Evolutionary conservation across 2,113 vertebrate species (phyloP), one percentile per base, ranked within the genome.

Genomic region (Chaetodon trifascialis): DNA sequence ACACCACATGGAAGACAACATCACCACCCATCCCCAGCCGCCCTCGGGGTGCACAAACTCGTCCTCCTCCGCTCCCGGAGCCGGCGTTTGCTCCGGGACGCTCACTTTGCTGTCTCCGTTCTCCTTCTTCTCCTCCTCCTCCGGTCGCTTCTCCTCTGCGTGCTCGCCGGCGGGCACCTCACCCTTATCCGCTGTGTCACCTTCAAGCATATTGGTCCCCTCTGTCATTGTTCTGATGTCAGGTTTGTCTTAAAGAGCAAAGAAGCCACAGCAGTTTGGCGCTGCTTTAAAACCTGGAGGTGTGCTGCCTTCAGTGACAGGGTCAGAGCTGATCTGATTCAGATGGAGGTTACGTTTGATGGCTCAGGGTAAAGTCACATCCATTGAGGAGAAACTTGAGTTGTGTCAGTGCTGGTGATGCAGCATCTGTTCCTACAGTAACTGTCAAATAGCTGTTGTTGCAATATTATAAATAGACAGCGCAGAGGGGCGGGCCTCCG

Each of bases 1-100:
- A 82, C 97, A 99, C 98, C 98, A 99, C 98, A 99, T 98, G 85
- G 98, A 95, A 7, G 97, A 95, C 87, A 99, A 90, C 97, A 99
- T 98, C 91, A 99, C 98, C 71, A 98, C 25, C 98, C 98, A 99
- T 5, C 98, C 98, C 97, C 98, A 99, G 92, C 98, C 98, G 60
- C 98, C 98, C 78, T 99, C 98, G 0, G 97, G 98, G 84, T 96
- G 97, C 25, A 86, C 93, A 5, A 95, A 94, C 63, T 86, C 91
- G 8, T 0, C 46, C 73, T 87, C 86, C 62, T 51, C 76, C 5
- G 74, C 58, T 0, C 38, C 72, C 4, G 70, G 36, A 25, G 47
- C 76, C 17, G 65, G 49, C 15, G 40, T 0, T 15, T 77, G 88
- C 49, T 81, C 84, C 65, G 52, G 62, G 12, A 66, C 30, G 40